Evolutionary conservation across 2,113 vertebrate species (phyloP).

Genomic region (Urocitellus parryii): DNA sequence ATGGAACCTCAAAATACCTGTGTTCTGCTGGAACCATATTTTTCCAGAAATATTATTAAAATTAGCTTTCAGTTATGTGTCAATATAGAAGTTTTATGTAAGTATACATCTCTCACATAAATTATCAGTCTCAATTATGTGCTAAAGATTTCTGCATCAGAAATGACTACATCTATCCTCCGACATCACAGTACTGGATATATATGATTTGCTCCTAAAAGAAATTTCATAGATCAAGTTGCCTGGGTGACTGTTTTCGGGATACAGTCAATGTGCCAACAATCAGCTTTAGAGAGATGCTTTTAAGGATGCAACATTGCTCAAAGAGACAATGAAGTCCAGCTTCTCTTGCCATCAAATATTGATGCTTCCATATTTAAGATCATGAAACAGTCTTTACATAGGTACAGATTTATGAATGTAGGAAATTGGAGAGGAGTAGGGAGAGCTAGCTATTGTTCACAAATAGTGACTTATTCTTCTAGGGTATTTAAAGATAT

Average conservation of each 20-base stretch:
- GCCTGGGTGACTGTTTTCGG: not conserved
- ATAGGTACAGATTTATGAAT: not conserved
- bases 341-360: not conserved
- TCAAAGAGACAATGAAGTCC: not conserved
- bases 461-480: not conserved
- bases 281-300: not conserved
- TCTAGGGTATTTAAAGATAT: not conserved
- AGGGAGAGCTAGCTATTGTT: not conserved
- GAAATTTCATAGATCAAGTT: not conserved
- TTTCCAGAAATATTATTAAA: constrained; percentile 23
- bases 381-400: not conserved
- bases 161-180: not conserved
- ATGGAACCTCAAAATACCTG: not conserved
- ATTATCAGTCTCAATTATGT: not conserved
- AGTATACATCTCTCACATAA: not conserved
- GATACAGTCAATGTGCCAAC: not conserved
- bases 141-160: not conserved
- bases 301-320: not conserved
- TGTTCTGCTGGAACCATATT: not conserved
- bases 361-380: not conserved
- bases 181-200: not conserved
- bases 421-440: not conserved
- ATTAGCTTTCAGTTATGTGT: not conserved
- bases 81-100: not conserved
- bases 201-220: not conserved